A percentile compares a stretch with the other conserved stretches of the same genome.
Evolutionary conservation across 2,113 vertebrate species (phyloP).

Genomic region (Ciconia stormi): DNA sequence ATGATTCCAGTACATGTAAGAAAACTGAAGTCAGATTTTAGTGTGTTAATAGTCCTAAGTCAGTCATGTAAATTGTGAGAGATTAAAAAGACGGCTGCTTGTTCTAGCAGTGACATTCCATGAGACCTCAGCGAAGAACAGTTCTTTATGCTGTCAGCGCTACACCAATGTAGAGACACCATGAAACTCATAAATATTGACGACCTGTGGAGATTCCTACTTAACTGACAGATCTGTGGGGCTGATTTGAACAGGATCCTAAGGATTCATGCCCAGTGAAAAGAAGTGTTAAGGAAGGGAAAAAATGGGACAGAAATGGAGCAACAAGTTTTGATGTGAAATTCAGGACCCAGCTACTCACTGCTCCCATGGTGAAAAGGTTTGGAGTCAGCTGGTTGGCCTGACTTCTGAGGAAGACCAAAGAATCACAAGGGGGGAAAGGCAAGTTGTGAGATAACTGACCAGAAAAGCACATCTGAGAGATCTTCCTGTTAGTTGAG

Average conservation of each 20-base stretch:
- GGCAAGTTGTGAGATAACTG: neutral
- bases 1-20: neutral
- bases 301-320: neutral
- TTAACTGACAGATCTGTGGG: neutral
- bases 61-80: neutral
- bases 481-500: neutral
- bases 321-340: neutral
- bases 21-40: neutral
- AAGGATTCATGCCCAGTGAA: neutral
- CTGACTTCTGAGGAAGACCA: neutral
- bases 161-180: neutral
- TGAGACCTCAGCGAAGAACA: neutral
- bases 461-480: neutral
- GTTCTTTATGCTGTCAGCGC: neutral
- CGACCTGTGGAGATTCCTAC: neutral
- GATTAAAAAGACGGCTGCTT: neutral
- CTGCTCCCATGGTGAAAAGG: neutral
- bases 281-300: neutral
- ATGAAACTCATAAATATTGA: neutral
- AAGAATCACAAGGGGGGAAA: neutral
- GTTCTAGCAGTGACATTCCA: neutral
- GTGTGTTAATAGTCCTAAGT: neutral
- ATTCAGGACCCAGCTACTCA: neutral
- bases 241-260: neutral
- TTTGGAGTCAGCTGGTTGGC: neutral